Conservation (phyloP, 2,888 invertebrate species). For the Slavum lentiscoides region DNA sequence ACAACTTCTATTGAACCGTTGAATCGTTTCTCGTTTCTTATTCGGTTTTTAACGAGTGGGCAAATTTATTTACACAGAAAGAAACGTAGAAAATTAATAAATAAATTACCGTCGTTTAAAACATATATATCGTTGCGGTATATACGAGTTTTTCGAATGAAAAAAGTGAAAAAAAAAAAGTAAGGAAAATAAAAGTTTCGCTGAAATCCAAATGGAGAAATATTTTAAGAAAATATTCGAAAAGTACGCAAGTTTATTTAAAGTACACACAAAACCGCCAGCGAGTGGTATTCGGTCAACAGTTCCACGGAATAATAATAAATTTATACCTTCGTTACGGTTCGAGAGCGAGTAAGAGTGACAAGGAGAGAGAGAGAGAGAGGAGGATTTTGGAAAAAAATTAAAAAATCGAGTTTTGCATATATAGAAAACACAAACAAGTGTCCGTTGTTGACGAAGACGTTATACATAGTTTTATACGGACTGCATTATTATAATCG, state of each 20-base stretch:
- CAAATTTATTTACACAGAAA: too few species aligned
- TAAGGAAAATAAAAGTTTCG: neutral
- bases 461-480: neutral
- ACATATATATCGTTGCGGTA: too few species aligned
- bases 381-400: too few species aligned
- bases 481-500: conserved; percentile 19
- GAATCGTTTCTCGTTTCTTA: too few species aligned
- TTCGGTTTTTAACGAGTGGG: too few species aligned
- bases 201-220: neutral
- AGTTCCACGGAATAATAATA: neutral
- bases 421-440: conserved; percentile 28
- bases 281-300: neutral
- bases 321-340: neutral
- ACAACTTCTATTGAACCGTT: too few species aligned
- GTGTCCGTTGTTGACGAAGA: conserved; percentile 22
- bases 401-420: conserved; percentile 24
- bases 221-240: neutral
- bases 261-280: neutral
- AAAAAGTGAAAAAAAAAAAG: too few species aligned
- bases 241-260: neutral
- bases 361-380: too few species aligned
- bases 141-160: too few species aligned
- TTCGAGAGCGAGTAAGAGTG: too few species aligned
- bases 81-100: too few species aligned
- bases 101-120: too few species aligned